Percentiles rank a stretch among this genome's conserved stretches.
These are phyloP conservation scores for Neodon shergylaensis DNA, from an alignment of 2,113 vertebrate genomes.

Conservation along the genomic window DNA sequence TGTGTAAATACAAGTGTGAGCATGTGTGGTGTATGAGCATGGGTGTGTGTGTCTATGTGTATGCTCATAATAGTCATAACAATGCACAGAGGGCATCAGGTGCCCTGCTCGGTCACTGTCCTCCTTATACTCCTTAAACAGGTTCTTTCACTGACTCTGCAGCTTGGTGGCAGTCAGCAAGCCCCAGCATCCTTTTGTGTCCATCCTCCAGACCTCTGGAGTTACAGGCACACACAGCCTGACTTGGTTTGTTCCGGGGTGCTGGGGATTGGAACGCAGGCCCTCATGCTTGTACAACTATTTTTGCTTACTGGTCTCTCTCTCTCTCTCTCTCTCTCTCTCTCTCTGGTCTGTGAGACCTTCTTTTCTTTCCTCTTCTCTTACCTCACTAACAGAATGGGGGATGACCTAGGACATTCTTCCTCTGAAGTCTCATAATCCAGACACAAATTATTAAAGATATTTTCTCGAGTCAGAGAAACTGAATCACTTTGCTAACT, in stretches of 20 bases:
- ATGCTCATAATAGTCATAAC: background rate
- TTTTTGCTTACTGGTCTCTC: background rate
- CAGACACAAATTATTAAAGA: background rate
- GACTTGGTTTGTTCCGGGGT: background rate
- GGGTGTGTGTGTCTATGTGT: background rate
- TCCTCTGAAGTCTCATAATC: background rate
- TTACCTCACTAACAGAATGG: background rate
- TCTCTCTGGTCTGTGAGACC: background rate
- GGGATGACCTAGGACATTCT: background rate
- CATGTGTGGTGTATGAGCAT: too few species aligned
- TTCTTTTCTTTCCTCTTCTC: background rate
- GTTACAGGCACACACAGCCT: background rate
- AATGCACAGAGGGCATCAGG: background rate
- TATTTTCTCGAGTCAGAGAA: background rate
- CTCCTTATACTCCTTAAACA: background rate
- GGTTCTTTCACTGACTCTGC: background rate
- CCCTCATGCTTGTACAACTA: too few species aligned
- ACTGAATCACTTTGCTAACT: background rate
- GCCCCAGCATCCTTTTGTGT: background rate
- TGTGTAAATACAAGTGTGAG: background rate
- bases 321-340: background rate
- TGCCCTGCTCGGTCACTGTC: background rate
- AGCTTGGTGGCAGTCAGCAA: background rate
- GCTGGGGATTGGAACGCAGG: background rate
- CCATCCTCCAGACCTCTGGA: background rate